Evolutionary conservation across 2,888 invertebrate genomes (phyloP), one percentile per base, ranked within the genome.

Genomic region (Raillietiella orientalis): DNA sequence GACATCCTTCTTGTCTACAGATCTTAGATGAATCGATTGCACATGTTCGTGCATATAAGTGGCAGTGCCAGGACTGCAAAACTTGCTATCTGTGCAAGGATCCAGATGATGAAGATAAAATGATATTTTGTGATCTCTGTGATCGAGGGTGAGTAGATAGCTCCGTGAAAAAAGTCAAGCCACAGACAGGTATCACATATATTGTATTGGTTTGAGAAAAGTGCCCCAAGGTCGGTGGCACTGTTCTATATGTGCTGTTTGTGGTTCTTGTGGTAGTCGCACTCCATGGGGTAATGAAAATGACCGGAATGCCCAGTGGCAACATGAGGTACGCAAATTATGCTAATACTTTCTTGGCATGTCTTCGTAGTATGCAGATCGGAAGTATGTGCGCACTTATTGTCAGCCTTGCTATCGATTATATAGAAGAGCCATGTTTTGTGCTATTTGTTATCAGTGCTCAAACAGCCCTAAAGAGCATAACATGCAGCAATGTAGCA

Each of bases 11-110:
- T 14, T 87, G 84, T 50, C 58, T 77, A 42, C 75, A 77, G 38
- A 58, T 87, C 45, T 59, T 66, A 15, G 52, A 62, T 31, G 66
- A 71, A 39, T 77, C 82, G 61, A 59, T 71, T 33, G 60, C 62
- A 32, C 66, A 71, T 36, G 69, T 75, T 33, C 63, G 65, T 39
- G 64, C 62, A 34, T 87, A 87, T 48, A 57, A 64, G 39, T 87
- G 84, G 87, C 74, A 74, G 47, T 87, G 84, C 44, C 69, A 69
- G 36, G 77, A 75, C 38, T 87, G 84, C 49, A 84, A 84, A 53
- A 62, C 64, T 25, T 87, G 87, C 50, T 62, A 65, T 33, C 59
- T 64, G 34, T 87, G 84, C 47, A 58, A 60, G 37, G 65, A 65
- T 43, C 64, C 67, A 17, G 63, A 63, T 34, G 67, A 71, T 44